Base-by-base conservation (phyloP, 2,797 vertebrate species). In the Heteromormyrus szaboi region DNA sequence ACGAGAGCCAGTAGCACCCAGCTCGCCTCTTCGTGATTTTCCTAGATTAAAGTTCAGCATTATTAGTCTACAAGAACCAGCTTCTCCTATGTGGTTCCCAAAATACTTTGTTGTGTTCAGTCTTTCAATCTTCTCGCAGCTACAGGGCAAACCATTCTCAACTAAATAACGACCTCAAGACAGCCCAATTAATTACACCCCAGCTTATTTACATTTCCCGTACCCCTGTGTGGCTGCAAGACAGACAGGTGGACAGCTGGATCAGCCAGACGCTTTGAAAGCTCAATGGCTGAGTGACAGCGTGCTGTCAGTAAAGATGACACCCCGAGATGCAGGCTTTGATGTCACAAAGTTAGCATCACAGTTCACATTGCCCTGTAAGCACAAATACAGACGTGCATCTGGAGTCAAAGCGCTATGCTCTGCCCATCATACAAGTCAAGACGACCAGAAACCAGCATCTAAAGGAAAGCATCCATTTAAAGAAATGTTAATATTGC, bases 61-160 rank as follows among this genome's bases (percentile, higher is more conserved):
- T 14, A 68, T 33, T n/a, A 19, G 14, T 44, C 41, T 46, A 46
- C 25, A 81, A 81, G 2, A 46, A 17, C 19, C 33, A 44, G 19
- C 14, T 19, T 41, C 72, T 81, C 6, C 17, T 22, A 8, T 8
- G 8, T 46, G n/a, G 41, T 19, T 81, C 76, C 37, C 44, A 81
- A 81, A 81, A 81, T 48, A 81, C 44, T 81, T 81, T 46, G 76
- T 46, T 81, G 76, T 48, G 76, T 81, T 81, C 76, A 46, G 44
- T 7, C 33, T 46, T 19, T 46, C 76, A 81, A 22, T 68, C 17
- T 46, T 22, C 41, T 81, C 9, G 41, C 17, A 46, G 44, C 76
- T 48, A 48, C 76, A n/a, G 76, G 37, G 6, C 41, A 46, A 41
- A 41, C 76, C 76, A 46, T n/a, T 44, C 12, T 44, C 25, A 33